Conservation (phyloP, 2,888 invertebrate species). For the Automeris io region DNA sequence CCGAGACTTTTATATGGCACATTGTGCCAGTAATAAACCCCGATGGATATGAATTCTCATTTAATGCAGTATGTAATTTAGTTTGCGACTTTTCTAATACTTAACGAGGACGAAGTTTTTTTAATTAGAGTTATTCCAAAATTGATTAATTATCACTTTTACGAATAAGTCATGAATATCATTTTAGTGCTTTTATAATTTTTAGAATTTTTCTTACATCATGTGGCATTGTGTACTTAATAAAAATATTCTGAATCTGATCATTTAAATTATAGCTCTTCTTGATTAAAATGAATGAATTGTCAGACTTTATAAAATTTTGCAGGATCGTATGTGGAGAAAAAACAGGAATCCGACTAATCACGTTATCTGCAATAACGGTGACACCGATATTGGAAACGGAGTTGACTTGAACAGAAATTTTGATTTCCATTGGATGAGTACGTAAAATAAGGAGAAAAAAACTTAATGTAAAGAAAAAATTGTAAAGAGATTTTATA, state of each 20-base stretch:
- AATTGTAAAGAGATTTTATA: too few species aligned
- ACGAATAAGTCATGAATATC: too few species aligned
- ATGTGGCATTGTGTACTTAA: neutral
- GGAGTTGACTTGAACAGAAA: constrained; percentile 60
- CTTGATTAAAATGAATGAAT: neutral
- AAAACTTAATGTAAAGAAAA: too few species aligned
- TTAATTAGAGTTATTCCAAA: too few species aligned
- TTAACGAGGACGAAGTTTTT: too few species aligned
- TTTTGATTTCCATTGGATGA: constrained; percentile 49
- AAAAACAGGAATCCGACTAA: constrained; percentile 65
- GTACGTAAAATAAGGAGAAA: too few species aligned
- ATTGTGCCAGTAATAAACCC: constrained; percentile 84
- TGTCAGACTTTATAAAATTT: constrained; percentile 17
- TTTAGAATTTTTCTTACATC: too few species aligned
- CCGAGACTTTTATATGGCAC: constrained; percentile 84
- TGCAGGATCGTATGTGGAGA: constrained; percentile 85
- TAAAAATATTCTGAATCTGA: neutral
- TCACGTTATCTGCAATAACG: constrained; percentile 18
- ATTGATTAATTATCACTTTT: too few species aligned
- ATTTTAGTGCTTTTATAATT: too few species aligned
- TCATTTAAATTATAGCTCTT: neutral
- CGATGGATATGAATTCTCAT: constrained; percentile 84
- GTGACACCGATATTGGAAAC: constrained; percentile 45
- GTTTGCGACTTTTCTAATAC: too few species aligned
- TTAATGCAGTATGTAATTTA: constrained; percentile 69